Evolutionary conservation across 1,140 invertebrate species (phyloP), one percentile per base, ranked within the genome.

Genomic region (Penaeus japonicus): DNA sequence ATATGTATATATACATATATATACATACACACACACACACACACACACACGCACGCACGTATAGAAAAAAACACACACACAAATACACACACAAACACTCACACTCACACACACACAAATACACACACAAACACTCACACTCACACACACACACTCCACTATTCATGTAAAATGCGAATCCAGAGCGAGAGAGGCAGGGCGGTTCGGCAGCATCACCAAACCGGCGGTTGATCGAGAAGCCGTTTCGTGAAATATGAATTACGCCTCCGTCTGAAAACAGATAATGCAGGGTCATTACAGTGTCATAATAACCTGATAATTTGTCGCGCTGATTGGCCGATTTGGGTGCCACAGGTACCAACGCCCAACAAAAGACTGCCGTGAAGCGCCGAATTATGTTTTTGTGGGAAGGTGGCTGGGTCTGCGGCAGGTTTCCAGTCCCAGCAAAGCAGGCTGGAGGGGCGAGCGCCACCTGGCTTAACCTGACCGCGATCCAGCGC

Each of bases 181-280:
- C n/a, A 18, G 1, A 24, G 17, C 55, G 70, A 39, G 15, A 17
- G n/a, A 20, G 10, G 10, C 22, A 20, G 4, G 4, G n/a, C 5
- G n/a, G 4, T 18, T 22, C 75, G n/a, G 12, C 32, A 39, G 53
- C 39, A n/a, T 59, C 80, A 35, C 17, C 27, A 53, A 54, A 27
- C 27, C 27, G 78, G 24, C n/a, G 55, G 55, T 54, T 82, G 55
- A 82, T 20, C 80, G 80, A 55, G 55, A 82, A 62, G 55, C 30
- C 39, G 24, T 57, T n/a, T 82, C 80, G 80, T 82, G 80, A 82
- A 82, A 82, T 82, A 57, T 82, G 80, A 82, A 82, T 82, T 82
- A 82, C 78, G 80, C 24, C 53, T 62, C 80, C 24, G 10, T 47
- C 54, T 59, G 80, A 47, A 82, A 82, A 47, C 80, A 30, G 80